phyloP scores from a whole-genome alignment of 2,888 invertebrate genomes.

The Odontocerum albicorne region DNA sequence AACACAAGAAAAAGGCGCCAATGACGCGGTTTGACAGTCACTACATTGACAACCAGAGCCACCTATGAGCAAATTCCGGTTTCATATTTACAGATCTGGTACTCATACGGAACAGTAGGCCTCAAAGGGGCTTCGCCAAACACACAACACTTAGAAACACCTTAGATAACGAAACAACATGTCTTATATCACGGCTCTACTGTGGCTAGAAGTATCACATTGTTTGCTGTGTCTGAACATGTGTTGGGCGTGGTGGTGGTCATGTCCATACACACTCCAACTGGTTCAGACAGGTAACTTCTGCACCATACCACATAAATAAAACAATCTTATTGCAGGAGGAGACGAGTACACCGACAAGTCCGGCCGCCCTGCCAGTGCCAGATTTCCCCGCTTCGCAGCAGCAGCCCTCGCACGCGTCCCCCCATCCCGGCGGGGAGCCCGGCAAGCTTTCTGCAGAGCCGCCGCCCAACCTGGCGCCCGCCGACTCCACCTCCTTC shows the following conservation, averaged over 20 bases:
- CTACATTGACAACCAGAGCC: too few relatives aligned
- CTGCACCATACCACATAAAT: too few relatives aligned
- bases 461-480: slow-evolving; percentile 6
- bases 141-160: too few relatives aligned
- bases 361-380: slow-evolving; percentile 32
- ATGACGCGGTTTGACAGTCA: too few relatives aligned
- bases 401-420: slow-evolving; percentile 7
- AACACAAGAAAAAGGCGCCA: too few relatives aligned
- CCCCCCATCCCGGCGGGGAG: not conserved
- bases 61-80: too few relatives aligned
- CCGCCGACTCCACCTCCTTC: slow-evolving; percentile 32
- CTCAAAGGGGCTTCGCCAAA: too few relatives aligned
- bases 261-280: not conserved
- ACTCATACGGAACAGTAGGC: too few relatives aligned
- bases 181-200: too few relatives aligned
- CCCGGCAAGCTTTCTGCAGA: not conserved
- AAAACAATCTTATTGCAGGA: slow-evolving; percentile 20
- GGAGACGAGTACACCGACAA: slow-evolving; percentile 14
- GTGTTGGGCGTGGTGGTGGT: not conserved
- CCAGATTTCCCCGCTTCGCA: slow-evolving; percentile 9
- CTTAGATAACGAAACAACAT: too few relatives aligned
- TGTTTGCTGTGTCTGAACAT: not conserved
- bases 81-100: too few relatives aligned
- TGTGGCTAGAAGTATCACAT: not conserved
- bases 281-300: too few relatives aligned